Conservation (phyloP, 2,113 vertebrate species). For the Mesocricetus auratus region DNA sequence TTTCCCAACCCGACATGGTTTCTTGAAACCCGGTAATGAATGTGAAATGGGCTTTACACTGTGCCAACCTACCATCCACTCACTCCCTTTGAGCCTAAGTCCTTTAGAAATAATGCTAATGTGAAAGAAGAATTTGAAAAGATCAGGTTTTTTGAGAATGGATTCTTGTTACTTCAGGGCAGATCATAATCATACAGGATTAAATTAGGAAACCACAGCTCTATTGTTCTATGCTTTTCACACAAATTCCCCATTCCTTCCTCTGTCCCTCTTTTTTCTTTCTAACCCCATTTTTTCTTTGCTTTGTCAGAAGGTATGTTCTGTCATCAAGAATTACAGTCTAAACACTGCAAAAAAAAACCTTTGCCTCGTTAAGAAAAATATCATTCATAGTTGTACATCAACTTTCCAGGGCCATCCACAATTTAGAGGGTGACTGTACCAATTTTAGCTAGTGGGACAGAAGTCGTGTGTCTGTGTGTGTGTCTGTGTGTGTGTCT, state of each 20-base stretch:
- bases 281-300: constrained; percentile 5
- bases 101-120: constrained; percentile 60
- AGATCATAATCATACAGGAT: neutral
- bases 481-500: no score
- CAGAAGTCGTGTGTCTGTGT: neutral
- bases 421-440: neutral
- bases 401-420: neutral
- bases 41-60: constrained; percentile 81
- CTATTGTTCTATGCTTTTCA: neutral
- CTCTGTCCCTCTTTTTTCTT: neutral
- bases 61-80: constrained; percentile 29
- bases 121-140: constrained; percentile 37
- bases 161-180: neutral
- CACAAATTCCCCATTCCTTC: constrained; percentile 15
- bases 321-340: neutral
- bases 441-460: neutral
- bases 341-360: neutral
- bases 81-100: constrained; percentile 64
- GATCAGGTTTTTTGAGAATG: neutral
- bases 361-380: neutral
- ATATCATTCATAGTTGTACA: neutral
- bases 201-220: neutral
- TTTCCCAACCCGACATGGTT: constrained; percentile 70
- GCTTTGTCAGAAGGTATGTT: neutral
- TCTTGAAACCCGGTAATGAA: constrained; percentile 66